Conservation (phyloP, 2,888 invertebrate species). For the Schizaphis graminum region DNA sequence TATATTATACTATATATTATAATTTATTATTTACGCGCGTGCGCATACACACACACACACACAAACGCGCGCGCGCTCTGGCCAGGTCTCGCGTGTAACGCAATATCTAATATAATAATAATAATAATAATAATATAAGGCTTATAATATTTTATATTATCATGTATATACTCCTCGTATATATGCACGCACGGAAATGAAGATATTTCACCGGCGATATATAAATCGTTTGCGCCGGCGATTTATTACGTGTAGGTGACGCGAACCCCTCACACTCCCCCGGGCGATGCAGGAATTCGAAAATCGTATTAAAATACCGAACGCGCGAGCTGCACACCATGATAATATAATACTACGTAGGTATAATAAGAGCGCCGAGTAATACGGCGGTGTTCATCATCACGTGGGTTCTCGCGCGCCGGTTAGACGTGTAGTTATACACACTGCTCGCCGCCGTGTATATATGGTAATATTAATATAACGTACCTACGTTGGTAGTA, state of each 20-base stretch:
- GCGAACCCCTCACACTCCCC: neutral
- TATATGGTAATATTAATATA: neutral
- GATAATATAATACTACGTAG: neutral
- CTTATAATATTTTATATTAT: neutral
- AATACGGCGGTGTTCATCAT: neutral
- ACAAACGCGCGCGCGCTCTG: too few species aligned
- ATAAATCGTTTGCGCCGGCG: slow-evolving; percentile 52
- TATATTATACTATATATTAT: neutral
- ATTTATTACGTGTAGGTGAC: slow-evolving; percentile 31
- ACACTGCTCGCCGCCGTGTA: neutral
- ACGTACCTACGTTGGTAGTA: neutral
- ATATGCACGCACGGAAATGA: slow-evolving; percentile 40
- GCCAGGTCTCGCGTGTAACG: neutral
- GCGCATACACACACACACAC: neutral
- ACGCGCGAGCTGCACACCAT: neutral
- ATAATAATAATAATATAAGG: slow-evolving; percentile 9
- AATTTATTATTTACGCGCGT: slow-evolving; percentile 11
- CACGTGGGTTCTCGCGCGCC: neutral
- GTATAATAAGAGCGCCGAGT: neutral
- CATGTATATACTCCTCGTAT: neutral
- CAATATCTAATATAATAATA: slow-evolving; percentile 19
- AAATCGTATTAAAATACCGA: slow-evolving; percentile 55
- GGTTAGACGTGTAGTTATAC: neutral
- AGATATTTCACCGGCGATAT: slow-evolving; percentile 54
- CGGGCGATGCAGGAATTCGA: slow-evolving; percentile 25